Evolutionary conservation across 1,140 invertebrate species (phyloP).

Genomic region (Delia radicum): DNA sequence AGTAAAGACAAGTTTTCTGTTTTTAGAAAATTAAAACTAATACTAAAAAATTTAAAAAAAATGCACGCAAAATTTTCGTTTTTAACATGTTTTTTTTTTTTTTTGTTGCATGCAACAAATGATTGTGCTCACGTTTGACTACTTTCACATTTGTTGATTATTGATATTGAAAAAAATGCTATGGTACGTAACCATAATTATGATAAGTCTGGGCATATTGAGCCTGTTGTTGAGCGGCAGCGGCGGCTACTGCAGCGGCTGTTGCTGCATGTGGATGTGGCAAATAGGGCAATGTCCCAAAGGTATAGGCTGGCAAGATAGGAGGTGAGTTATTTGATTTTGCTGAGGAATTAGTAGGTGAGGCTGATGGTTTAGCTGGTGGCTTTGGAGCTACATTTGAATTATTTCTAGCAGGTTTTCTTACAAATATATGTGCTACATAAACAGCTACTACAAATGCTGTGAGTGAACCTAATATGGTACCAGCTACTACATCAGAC

Average conservation of each 20-base stretch:
- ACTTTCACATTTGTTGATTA: neutral
- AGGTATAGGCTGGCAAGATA: constrained; percentile 46
- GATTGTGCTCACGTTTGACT: neutral
- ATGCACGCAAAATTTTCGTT: neutral
- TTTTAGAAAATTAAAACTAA: neutral
- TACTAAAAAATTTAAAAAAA: neutral
- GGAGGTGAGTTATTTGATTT: constrained; percentile 28
- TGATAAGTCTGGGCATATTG: constrained; percentile 48
- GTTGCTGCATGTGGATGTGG: constrained; percentile 33
- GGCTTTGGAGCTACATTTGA: neutral
- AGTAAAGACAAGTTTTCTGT: neutral
- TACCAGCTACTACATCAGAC: constrained; percentile 64
- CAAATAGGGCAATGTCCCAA: constrained; percentile 47
- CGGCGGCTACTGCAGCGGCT: constrained; percentile 1
- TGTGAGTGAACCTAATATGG: constrained; percentile 58
- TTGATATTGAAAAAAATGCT: constrained; percentile 2
- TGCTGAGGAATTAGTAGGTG: neutral
- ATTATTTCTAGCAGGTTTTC: neutral
- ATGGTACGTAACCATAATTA: constrained; percentile 52
- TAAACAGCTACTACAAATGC: constrained; percentile 59
- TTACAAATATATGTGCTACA: constrained; percentile 42
- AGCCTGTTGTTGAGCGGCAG: constrained; percentile 31
- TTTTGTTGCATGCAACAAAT: neutral
- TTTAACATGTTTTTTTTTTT: neutral
- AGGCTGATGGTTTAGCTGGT: constrained; percentile 14